Evolutionary conservation across 37 sponge, comb jelly and placozoan genomes (phyloP), one percentile per base, ranked within the genome.

Genomic region (Lycopodina hypogea): DNA sequence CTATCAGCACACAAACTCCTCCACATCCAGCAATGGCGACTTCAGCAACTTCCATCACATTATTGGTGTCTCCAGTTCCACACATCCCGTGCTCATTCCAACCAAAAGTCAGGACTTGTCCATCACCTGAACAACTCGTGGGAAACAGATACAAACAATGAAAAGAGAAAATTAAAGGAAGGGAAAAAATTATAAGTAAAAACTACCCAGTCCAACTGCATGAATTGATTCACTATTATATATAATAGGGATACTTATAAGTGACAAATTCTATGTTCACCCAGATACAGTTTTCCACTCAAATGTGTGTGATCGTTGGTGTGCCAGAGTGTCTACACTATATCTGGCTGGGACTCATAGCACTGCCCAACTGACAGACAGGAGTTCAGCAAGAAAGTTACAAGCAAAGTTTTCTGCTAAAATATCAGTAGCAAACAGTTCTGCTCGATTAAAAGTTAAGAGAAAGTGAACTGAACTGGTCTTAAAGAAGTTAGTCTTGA

Each of bases 61-160:
- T 84, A 0, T 23, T 52, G 36, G 78, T 76, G 41, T 87, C 75
- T 19, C 87, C 92, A 72, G 83, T 83, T 3, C 84, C 92, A 83
- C 92, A 91, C 79, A 87, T 91, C 17, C 92, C 92, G 51, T 91
- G 92, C 59, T 91, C 92, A 70, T 91, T 91, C 92, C 92, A 91
- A 4, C 92, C 92, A 88, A 88, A 91, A 23, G 53, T 73, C 17
- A 78, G 19, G 4, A 87, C 64, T 39, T 66, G 42, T 1, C 74
- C 37, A 24, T 63, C 39, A 42, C 65, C 90, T 87, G 58, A 17
- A 37, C 26, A 74, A 21, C 1, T 17, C 19, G 19, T 26, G 28
- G 65, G 11, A 63, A 28, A 26, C 28, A 64, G 18, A 24, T 3
- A 53, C 0, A 24, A 26, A 1, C 1, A 35, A 3, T 41, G 36